phyloP scores from a whole-genome alignment of 1,140 invertebrate species.

The Mamestra configurata region DNA sequence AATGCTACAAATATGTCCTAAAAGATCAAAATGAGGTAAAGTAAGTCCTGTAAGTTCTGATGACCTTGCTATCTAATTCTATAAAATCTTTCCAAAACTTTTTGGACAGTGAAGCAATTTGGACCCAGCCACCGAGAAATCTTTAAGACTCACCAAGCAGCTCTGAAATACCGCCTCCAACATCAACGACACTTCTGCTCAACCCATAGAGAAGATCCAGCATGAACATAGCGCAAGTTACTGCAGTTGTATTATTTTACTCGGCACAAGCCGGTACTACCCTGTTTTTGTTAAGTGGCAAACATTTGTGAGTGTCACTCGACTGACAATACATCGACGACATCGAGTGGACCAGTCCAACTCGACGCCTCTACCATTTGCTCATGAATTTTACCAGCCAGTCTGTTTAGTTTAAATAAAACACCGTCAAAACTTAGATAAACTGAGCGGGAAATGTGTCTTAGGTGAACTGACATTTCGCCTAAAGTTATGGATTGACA shows the following conservation, averaged over 20 bases:
- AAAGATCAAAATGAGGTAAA: no score
- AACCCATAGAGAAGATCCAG: neutral
- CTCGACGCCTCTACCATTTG: slow-evolving; percentile 63
- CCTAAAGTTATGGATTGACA: no score
- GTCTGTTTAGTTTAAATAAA: no score
- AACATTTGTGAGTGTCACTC: slow-evolving; percentile 81
- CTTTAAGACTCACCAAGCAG: neutral
- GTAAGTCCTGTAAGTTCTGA: no score
- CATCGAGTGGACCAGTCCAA: slow-evolving; percentile 65
- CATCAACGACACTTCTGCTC: neutral
- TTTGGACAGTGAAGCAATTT: no score
- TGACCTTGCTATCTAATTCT: no score
- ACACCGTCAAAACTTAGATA: no score
- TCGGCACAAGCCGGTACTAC: slow-evolving; percentile 52
- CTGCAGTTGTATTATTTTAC: slow-evolving; percentile 54
- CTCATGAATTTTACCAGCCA: no score
- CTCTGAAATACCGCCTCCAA: neutral
- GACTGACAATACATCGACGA: slow-evolving; percentile 73
- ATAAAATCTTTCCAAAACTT: no score
- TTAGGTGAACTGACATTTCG: no score
- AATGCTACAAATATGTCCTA: no score
- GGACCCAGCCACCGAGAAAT: neutral
- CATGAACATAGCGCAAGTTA: slow-evolving; percentile 5
- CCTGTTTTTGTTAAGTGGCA: slow-evolving; percentile 78
- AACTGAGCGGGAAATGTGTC: no score